A percentile compares a stretch with the other conserved stretches of the same genome.
phyloP scores from a whole-genome alignment of 2,113 vertebrate genomes.

The Chroicocephalus ridibundus region DNA sequence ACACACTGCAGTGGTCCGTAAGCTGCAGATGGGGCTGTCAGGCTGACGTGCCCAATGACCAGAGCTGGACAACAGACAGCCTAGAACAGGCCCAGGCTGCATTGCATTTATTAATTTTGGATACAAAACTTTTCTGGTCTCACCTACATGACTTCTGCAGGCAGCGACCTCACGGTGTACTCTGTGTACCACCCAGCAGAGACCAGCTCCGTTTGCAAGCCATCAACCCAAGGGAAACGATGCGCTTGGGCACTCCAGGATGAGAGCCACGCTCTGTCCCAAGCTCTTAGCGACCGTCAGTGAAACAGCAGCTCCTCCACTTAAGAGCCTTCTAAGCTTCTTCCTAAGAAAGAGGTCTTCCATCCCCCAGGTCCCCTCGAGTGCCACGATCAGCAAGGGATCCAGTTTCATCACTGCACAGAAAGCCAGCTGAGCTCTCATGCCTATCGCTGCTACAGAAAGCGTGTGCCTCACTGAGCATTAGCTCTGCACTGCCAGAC shows the following conservation, averaged over 20 bases:
- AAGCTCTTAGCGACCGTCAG: neutral
- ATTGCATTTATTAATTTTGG: neutral
- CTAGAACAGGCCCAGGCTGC: neutral
- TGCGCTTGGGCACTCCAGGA: accelerated
- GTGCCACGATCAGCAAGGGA: neutral
- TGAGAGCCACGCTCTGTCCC: neutral
- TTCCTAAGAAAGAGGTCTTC: neutral
- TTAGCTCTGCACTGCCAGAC: neutral
- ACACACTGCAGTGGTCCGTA: accelerated
- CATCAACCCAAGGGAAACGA: neutral
- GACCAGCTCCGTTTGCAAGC: neutral
- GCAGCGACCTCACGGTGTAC: neutral
- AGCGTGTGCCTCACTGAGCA: neutral
- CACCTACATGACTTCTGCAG: neutral
- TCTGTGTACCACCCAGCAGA: neutral
- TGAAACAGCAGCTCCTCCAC: neutral
- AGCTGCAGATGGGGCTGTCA: neutral
- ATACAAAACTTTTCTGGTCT: neutral
- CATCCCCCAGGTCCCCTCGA: neutral
- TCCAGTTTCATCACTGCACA: neutral
- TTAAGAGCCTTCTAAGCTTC: neutral
- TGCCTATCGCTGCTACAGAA: neutral
- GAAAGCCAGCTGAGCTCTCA: neutral
- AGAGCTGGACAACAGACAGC: neutral
- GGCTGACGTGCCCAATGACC: neutral